Conservation (phyloP, 2,888 invertebrate genomes). For the Cyrtodaria siliqua region DNA sequence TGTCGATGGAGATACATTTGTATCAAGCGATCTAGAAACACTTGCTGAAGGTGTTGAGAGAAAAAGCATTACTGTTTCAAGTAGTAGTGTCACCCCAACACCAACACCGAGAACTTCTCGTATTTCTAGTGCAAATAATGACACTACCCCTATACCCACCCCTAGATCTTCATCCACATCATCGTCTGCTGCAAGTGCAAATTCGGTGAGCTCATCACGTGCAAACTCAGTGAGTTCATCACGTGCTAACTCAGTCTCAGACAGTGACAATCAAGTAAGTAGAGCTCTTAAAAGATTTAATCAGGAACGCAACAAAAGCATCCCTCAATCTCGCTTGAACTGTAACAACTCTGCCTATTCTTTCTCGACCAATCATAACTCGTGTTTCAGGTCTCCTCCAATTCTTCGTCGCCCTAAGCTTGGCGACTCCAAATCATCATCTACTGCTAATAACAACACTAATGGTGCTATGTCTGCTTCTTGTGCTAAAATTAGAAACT, state of each 20-base stretch:
- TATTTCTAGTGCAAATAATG: no score
- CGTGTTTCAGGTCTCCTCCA: conserved; percentile 55
- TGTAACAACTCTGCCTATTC: conserved; percentile 36
- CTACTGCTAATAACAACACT: conserved; percentile 37
- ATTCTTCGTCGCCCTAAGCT: conserved; percentile 49
- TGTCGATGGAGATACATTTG: conserved; percentile 7
- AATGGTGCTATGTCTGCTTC: conserved; percentile 42
- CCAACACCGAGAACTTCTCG: neutral
- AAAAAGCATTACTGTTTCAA: neutral
- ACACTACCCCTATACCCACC: neutral
- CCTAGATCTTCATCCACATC: conserved; percentile 21
- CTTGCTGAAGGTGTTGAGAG: neutral
- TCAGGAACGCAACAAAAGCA: conserved; percentile 59
- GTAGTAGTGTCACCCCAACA: neutral
- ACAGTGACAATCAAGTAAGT: conserved; percentile 62
- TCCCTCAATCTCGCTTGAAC: conserved; percentile 55
- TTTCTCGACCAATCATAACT: conserved; percentile 38
- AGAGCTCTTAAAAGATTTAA: conserved; percentile 64
- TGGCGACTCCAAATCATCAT: conserved; percentile 42
- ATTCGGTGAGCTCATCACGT: neutral
- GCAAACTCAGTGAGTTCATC: conserved; percentile 25
- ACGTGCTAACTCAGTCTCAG: conserved; percentile 33
- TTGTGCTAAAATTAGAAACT: conserved; percentile 65
- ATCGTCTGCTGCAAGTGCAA: conserved; percentile 15
- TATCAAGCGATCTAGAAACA: neutral